Evolutionary conservation across 1,140 invertebrate species (phyloP).

Genomic region (Procambarus virginalis): DNA sequence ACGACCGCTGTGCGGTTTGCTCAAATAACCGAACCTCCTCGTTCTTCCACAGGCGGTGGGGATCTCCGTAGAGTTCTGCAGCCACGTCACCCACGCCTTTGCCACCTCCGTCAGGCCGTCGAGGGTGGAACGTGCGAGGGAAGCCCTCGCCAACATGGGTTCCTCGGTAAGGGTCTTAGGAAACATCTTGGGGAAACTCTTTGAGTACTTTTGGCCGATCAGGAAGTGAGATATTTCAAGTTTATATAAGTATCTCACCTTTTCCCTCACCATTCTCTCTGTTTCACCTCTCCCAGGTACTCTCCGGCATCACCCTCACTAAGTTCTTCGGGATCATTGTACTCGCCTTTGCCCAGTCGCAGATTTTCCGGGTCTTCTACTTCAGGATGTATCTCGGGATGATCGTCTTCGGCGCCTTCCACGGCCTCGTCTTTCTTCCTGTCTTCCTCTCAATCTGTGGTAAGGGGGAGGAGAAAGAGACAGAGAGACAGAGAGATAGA

Average conservation of each 20-base stretch:
- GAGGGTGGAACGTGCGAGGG: slow-evolving; percentile 79
- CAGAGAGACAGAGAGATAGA: too few species aligned
- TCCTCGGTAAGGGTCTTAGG: slow-evolving; percentile 82
- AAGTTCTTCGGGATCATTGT: slow-evolving; percentile 97
- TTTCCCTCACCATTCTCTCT: background rate
- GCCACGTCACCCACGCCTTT: slow-evolving; percentile 84
- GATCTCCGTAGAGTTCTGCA: slow-evolving; percentile 95
- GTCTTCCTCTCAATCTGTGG: slow-evolving; percentile 97
- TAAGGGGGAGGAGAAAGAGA: slow-evolving; percentile 76
- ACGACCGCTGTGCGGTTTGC: too few species aligned
- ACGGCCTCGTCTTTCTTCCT: slow-evolving; percentile 96
- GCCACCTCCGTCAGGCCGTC: slow-evolving; percentile 79
- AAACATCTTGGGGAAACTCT: too few species aligned
- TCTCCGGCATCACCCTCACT: slow-evolving; percentile 97
- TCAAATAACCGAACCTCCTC: too few species aligned
- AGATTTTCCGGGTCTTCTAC: slow-evolving; percentile 84
- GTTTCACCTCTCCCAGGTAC: slow-evolving; percentile 75
- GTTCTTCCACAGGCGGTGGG: slow-evolving; percentile 84
- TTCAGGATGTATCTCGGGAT: slow-evolving; percentile 96
- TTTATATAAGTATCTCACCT: too few species aligned
- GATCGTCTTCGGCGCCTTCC: slow-evolving; percentile 95
- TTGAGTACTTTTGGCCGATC: too few species aligned
- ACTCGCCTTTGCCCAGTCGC: slow-evolving; percentile 95
- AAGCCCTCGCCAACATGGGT: slow-evolving; percentile 86
- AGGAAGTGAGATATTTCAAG: too few species aligned